phyloP scores from a whole-genome alignment of 2,113 vertebrate species.

The Nothoprocta perdicaria region DNA sequence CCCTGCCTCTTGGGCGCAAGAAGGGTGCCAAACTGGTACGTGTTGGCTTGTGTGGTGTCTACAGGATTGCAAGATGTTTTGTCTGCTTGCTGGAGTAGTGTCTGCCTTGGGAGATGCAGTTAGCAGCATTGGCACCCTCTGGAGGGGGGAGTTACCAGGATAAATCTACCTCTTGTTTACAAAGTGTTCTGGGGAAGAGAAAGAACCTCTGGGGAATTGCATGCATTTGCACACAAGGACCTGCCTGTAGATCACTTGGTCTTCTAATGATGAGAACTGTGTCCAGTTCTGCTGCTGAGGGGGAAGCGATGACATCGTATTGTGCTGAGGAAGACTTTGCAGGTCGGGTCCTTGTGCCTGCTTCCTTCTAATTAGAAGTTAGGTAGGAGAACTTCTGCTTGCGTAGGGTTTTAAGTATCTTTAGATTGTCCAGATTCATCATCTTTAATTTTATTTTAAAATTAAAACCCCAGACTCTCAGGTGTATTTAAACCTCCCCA shows the following conservation, averaged over 20 bases:
- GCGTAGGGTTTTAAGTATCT: neutral
- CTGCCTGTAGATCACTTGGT: neutral
- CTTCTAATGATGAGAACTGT: constrained; percentile 88
- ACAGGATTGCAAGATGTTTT: fast-evolving
- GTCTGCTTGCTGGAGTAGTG: neutral
- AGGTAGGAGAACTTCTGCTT: fast-evolving
- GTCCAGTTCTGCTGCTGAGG: constrained; percentile 96
- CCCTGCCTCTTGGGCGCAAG: constrained; percentile 94
- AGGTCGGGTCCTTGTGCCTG: neutral
- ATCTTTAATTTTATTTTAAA: neutral
- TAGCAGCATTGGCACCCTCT: fast-evolving
- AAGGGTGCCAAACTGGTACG: constrained; percentile 96
- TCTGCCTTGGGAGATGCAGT: neutral
- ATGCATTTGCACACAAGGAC: neutral
- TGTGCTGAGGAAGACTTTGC: constrained; percentile 84
- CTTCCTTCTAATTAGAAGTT: neutral
- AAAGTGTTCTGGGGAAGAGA: fast-evolving
- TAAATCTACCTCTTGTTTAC: neutral
- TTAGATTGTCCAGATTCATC: neutral
- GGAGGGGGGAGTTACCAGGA: neutral
- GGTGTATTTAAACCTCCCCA: fast-evolving
- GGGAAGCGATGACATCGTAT: constrained; percentile 77
- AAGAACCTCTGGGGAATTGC: neutral
- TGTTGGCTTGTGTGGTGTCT: neutral
- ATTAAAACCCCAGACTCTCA: neutral